These are phyloP conservation scores for Coelopa pilipes DNA, from an alignment of 2,888 invertebrate species.

Conservation along the genomic window DNA sequence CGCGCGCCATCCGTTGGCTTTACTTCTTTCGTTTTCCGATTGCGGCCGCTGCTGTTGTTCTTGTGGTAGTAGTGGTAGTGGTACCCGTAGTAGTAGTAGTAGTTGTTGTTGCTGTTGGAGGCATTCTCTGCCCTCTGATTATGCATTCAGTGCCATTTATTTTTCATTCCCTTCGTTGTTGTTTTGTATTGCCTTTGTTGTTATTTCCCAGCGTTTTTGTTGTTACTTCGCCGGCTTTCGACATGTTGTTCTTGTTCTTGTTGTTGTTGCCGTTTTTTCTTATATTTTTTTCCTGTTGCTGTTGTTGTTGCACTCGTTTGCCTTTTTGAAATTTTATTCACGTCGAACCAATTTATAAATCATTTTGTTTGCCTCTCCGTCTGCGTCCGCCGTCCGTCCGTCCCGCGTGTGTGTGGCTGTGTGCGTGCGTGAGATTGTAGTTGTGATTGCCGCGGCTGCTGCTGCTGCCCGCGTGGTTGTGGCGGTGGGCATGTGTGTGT, in stretches of 20 bases:
- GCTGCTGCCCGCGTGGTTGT: not conserved
- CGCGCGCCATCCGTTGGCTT: not conserved
- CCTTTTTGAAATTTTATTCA: conserved; percentile 59
- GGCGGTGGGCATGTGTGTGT: no score
- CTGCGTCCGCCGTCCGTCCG: no score
- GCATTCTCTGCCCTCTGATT: not conserved
- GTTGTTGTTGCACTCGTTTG: no score
- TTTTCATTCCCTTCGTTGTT: not conserved
- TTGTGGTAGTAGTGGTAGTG: no score
- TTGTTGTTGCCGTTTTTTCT: no score
- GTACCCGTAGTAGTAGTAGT: no score
- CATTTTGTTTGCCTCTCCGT: conserved; percentile 51
- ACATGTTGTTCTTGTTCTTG: no score
- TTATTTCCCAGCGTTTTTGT: no score
- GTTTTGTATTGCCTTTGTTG: no score
- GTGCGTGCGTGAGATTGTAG: not conserved
- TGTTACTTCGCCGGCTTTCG: no score
- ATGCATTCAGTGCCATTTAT: conserved; percentile 8
- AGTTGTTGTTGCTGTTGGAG: not conserved
- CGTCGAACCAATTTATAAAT: conserved; percentile 64
- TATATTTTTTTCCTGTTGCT: no score
- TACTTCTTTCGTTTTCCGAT: not conserved
- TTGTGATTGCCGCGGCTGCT: not conserved
- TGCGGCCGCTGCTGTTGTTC: not conserved
- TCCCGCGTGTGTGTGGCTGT: not conserved